Percentiles rank a stretch among this genome's conserved stretches.
These are phyloP conservation scores for Gobionotothen gibberifrons DNA, from an alignment of 2,797 vertebrate genomes.

Conservation along the genomic window DNA sequence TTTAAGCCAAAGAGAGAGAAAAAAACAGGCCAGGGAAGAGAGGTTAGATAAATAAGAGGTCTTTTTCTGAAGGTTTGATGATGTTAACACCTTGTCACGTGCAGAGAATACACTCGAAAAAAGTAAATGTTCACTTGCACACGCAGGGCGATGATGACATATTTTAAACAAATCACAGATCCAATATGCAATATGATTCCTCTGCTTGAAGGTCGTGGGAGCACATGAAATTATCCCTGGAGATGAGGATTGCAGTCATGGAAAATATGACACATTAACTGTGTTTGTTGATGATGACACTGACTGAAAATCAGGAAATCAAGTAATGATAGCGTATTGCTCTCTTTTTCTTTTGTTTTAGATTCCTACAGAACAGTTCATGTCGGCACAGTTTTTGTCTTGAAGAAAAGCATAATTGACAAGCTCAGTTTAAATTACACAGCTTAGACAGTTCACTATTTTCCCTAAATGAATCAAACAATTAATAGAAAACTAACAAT, in stretches of 20 bases:
- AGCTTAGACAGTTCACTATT: no score
- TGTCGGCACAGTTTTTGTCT: not conserved
- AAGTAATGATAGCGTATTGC: slow-evolving; percentile 10
- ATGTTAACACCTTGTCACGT: slow-evolving; percentile 5
- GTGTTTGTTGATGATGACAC: slow-evolving; percentile 67
- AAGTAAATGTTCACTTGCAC: no score
- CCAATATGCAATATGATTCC: slow-evolving; percentile 14
- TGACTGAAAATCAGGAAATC: slow-evolving; percentile 54
- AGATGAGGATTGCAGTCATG: slow-evolving; percentile 69
- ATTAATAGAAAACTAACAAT: not conserved
- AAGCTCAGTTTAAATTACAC: not conserved
- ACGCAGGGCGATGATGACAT: not conserved
- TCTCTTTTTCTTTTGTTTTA: slow-evolving; percentile 7
- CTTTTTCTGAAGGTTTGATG: slow-evolving; percentile 8
- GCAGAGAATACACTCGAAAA: slow-evolving; percentile 11
- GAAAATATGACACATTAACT: slow-evolving; percentile 66
- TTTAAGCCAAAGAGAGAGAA: slow-evolving; percentile 23
- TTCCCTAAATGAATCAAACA: not conserved
- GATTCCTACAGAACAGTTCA: not conserved
- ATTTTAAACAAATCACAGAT: slow-evolving; percentile 13
- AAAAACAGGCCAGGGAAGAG: not conserved
- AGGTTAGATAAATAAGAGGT: slow-evolving; percentile 24
- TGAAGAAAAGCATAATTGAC: not conserved
- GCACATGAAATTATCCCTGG: slow-evolving; percentile 55
- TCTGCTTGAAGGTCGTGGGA: slow-evolving; percentile 60